Evolutionary conservation across 1,140 invertebrate species (phyloP), one percentile per base, ranked within the genome.

Genomic region (Oedothorax gibbosus): DNA sequence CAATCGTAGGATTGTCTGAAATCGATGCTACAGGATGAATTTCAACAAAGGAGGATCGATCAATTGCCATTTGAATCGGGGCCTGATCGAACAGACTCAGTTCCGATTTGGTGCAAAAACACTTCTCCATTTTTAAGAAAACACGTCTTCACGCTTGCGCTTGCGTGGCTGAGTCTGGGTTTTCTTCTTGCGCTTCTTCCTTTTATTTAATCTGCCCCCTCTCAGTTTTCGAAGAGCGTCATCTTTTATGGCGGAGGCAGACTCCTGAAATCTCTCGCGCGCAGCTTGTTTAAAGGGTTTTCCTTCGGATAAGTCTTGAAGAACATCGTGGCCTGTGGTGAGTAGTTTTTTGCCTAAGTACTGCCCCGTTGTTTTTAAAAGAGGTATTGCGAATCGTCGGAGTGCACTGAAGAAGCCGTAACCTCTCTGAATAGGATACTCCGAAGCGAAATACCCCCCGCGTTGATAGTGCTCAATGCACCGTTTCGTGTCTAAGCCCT

Each of bases 101-200:
- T 66, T 66, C 64, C 1, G 15, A 18, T 20, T 66, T 66, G 10
- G 64, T 66, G 7, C 64, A 66, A 21, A 18, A 66, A 18, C 64
- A 66, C 10, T 66, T 12, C 20, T 66, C 64, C 64, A 66, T 66
- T 66, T n/a, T 66, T 66, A 18, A 18, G 64, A 66, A 66, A 66
- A 66, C 7, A 66, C 64, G 64, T 66, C 64, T n/a, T 66, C 0
- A 11, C 18, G 64, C 2, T 18, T 10, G 15, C 64, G 15, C 64
- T 66, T 66, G n/a, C 64, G 18, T 2, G 15, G 12, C 21, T 66
- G 1, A 0, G 2, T 66, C 7, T 2, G 11, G 3, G 9, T 66
- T 12, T 66, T 66, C 12, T 18, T 66, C 2, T 2, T 2, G 2
- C 11, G n/a, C n/a, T 7, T 12, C 10, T 66, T 15, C 10, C 18